Evolutionary conservation across 2,797 vertebrate species (phyloP), one percentile per base, ranked within the genome.

Genomic region (Paguma larvata): DNA sequence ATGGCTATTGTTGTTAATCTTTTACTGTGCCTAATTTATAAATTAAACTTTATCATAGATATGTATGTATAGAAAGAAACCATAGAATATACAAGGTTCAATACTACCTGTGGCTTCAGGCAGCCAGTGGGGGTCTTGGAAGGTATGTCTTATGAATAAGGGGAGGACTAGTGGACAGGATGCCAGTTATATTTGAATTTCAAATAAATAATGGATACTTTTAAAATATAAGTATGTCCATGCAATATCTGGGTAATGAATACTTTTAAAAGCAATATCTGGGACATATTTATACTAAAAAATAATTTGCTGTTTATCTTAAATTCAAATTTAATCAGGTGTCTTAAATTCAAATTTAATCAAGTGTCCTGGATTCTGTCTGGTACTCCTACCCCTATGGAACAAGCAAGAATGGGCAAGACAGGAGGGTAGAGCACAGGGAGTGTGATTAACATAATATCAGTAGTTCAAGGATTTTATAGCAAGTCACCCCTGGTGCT

Each of bases 321-420:
- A 94, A 88, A 89, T 85, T 91, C 70, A 82, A 70, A 67, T 48
- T 70, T 70, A 41, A 68, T 12, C 38, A 38, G 38, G 38, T 38
- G 38, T 23, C 79, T 96, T 14, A 94, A 87, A 91, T 85, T 93
- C 77, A 88, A 68, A 67, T 44, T 68, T 70, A 41, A 68, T 12
- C 15, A 3, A 1, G 10, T 91, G 32, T 48, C 84, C 83, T 91
- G 63, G 73, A 89, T 75, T 83, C 82, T 63, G 2, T 56, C 78
- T 38, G 38, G 32, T 11, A 11, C 9, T 3, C 10, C 93, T 62
- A 56, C 4, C 41, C 59, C 3, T 46, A 8, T 56, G 5, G 2
- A 9, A 25, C 44, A 21, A 68, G 30, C 34, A 89, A 6, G 27
- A 25, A 44, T 3, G 72, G 46, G 27, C 15, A 80, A 38, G 44